phyloP scores from a whole-genome alignment of 1,140 invertebrate genomes.

The Linepithema humile region DNA sequence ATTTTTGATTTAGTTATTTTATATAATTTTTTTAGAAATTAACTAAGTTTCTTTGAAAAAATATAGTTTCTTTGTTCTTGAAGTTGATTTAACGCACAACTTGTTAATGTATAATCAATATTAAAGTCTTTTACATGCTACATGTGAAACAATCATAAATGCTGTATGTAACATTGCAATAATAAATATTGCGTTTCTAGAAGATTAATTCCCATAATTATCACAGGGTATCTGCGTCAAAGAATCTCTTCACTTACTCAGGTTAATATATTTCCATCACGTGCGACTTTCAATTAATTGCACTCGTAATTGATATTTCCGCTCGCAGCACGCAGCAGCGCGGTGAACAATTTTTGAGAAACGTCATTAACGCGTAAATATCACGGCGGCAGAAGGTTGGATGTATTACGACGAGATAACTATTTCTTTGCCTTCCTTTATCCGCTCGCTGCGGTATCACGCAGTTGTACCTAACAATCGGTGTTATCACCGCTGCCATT shows the following conservation, averaged over 20 bases:
- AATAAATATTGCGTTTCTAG: conserved; percentile 47
- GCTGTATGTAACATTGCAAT: conserved; percentile 23
- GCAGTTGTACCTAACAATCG: conserved; percentile 28
- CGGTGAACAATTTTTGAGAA: conserved; percentile 32
- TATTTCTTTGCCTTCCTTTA: neutral
- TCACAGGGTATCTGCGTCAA: conserved; percentile 18
- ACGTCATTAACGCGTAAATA: conserved; percentile 10
- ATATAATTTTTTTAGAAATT: conserved; percentile 6
- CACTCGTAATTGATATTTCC: conserved; percentile 48
- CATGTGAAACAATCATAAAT: conserved; percentile 9
- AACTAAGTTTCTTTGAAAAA: too few species aligned
- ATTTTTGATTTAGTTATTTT: neutral
- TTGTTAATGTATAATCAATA: too few species aligned
- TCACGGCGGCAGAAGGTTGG: neutral
- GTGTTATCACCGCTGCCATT: conserved; percentile 68
- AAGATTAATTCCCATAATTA: conserved; percentile 49
- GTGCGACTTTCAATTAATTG: conserved; percentile 53
- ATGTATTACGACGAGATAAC: conserved; percentile 34
- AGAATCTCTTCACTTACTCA: conserved; percentile 43
- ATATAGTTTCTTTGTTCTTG: too few species aligned
- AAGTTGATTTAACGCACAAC: too few species aligned
- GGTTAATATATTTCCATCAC: conserved; percentile 48
- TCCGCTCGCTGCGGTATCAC: neutral
- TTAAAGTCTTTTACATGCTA: neutral
- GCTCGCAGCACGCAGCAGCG: conserved; percentile 11